Percentiles rank a stretch among this genome's conserved stretches.
Conservation (phyloP, 1,140 invertebrate genomes). For the Neodiprion lecontei region DNA sequence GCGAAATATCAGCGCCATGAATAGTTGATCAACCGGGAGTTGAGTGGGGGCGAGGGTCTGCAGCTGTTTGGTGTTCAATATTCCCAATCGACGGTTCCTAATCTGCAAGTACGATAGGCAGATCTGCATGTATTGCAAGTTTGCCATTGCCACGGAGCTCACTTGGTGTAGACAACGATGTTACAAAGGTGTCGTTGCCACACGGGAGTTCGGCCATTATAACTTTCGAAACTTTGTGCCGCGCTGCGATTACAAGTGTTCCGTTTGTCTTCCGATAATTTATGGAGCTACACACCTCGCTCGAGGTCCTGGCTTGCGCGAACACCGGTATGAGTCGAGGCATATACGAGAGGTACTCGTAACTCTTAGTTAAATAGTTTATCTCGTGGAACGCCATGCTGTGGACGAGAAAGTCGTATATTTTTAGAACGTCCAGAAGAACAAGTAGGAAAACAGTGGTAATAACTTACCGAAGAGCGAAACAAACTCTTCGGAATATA, state of each 20-base stretch:
- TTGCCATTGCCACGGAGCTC: not conserved
- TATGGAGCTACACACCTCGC: not conserved
- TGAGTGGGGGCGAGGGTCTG: not conserved
- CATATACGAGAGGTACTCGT: not conserved
- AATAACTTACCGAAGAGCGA: too few species aligned
- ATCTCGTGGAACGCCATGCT: not conserved
- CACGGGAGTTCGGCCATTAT: not conserved
- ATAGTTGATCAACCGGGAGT: not conserved
- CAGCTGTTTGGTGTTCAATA: slow-evolving; percentile 1
- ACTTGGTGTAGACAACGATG: not conserved
- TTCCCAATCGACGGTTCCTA: slow-evolving; percentile 1
- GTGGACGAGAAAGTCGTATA: not conserved
- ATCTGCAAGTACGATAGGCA: slow-evolving; percentile 1
- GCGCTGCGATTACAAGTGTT: slow-evolving; percentile 1
- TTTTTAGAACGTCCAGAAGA: not conserved
- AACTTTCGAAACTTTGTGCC: not conserved
- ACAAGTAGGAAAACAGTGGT: not conserved
- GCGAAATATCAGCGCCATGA: not conserved
- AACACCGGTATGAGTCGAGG: not conserved
- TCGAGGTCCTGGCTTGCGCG: not conserved
- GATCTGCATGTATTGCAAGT: not conserved
- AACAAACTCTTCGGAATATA: not conserved
- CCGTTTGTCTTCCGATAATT: slow-evolving; percentile 7
- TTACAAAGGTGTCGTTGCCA: not conserved
- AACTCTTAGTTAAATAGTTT: slow-evolving; percentile 5